These are phyloP conservation scores for Epistrophella euchroma DNA, from an alignment of 2,888 invertebrate species.

Conservation along the genomic window DNA sequence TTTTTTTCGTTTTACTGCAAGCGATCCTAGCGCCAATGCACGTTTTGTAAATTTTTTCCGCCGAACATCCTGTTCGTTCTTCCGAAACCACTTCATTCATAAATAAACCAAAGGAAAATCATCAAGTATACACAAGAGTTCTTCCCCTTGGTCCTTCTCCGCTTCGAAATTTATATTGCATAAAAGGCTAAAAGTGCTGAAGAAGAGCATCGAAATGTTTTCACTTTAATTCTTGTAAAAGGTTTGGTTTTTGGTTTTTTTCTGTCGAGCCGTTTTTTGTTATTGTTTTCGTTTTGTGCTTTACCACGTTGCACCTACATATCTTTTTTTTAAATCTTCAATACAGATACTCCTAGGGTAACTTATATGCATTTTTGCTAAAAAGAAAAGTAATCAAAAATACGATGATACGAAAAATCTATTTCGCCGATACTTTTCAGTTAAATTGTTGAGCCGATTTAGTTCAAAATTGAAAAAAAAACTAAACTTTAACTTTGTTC, in stretches of 20 bases:
- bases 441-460: too few species aligned
- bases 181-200: slow-evolving; percentile 23
- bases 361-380: not conserved
- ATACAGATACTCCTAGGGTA: not conserved
- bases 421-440: too few species aligned
- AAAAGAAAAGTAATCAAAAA: not conserved
- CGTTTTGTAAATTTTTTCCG: slow-evolving; percentile 22
- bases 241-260: slow-evolving; percentile 33
- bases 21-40: slow-evolving; percentile 1
- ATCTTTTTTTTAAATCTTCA: slow-evolving; percentile 20
- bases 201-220: slow-evolving; percentile 52
- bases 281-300: slow-evolving; percentile 35
- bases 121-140: slow-evolving; percentile 12
- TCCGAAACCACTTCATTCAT: slow-evolving; percentile 44
- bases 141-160: not conserved
- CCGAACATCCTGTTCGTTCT: slow-evolving; percentile 29
- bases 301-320: slow-evolving; percentile 35
- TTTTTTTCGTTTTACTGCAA: slow-evolving; percentile 7
- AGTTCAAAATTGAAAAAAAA: too few species aligned
- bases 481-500: too few species aligned
- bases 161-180: slow-evolving; percentile 31
- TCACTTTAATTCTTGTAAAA: slow-evolving; percentile 63
- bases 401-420: not conserved
- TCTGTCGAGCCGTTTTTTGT: slow-evolving; percentile 9
- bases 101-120: slow-evolving; percentile 43